Base-by-base conservation (phyloP, 2,797 vertebrate genomes). In the Crocidura indochinensis region DNA sequence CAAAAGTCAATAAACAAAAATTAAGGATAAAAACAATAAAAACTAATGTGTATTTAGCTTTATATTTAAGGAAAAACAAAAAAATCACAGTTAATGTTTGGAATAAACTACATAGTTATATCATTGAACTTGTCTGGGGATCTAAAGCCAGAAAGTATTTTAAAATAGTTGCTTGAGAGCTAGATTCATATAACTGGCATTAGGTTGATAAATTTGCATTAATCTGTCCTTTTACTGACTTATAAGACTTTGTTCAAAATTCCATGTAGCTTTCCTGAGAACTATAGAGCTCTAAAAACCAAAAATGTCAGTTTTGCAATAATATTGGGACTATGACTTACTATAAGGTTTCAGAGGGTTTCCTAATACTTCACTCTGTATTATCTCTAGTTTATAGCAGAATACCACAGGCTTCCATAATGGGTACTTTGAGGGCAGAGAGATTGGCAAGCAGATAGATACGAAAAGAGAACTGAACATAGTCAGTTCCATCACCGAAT, bases 31-130 rank as follows among this genome's bases (percentile, higher is more conserved):
- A 60, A 22, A 22, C 38, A 64, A 62, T 20, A 26, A 65, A 68
- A 74, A 27, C 3, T 17, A 72, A 65, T 87, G 14, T 0, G 53
- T 22, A 20, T 60, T 91, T 60, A 51, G 19, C 8, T 51, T 72
- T 29, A 91, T 20, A 11, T 86, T 81, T 88, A 75, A 75, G 90
- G 10, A 27, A 88, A 92, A 74, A 4, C 27, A 89, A 47, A 19
- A 19, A 65, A 29, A 69, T 69, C 22, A 53, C 22, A 15, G 20
- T 19, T 46, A 9, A 2, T 53, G 73, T 60, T 84, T 38, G 22
- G 4, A 91, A 65, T 56, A 27, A 76, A 75, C n/a, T 27, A 26
- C 27, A 12, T n/a, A 26, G 73, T 2, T 68, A 64, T 31, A 17
- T 38, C 38, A 38, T 38, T 38, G 38, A 38, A 38, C 38, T 38